These are phyloP conservation scores for Parambassis ranga DNA, from an alignment of 2,797 vertebrate genomes.

Conservation along the genomic window DNA sequence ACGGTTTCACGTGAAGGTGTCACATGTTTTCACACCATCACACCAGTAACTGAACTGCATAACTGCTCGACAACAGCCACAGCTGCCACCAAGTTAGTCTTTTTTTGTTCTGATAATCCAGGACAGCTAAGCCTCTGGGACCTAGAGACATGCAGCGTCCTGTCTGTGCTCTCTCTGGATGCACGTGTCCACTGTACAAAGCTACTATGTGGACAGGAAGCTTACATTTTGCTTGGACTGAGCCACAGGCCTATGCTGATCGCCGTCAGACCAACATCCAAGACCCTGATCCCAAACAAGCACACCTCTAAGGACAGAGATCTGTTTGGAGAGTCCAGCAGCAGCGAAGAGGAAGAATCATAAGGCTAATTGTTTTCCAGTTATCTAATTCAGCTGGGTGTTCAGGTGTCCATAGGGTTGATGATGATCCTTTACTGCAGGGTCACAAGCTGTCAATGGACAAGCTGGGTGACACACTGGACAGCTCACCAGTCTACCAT, in stretches of 20 bases:
- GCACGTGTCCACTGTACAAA: slow-evolving; percentile 59
- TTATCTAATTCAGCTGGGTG: no score
- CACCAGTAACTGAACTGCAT: no score
- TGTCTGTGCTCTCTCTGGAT: slow-evolving; percentile 67
- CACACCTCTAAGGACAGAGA: slow-evolving; percentile 19
- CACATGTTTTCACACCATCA: slow-evolving; percentile 10
- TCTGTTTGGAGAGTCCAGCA: slow-evolving; percentile 70
- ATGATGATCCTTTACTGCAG: no score
- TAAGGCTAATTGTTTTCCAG: no score
- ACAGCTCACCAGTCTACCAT: no score
- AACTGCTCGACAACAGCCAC: no score
- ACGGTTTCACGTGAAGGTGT: not conserved
- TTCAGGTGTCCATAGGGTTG: no score
- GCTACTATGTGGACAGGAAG: not conserved
- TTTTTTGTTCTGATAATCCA: slow-evolving; percentile 30
- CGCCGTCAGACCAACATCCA: slow-evolving; percentile 41
- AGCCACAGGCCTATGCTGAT: slow-evolving; percentile 67
- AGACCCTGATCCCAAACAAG: slow-evolving; percentile 8
- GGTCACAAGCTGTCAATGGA: no score
- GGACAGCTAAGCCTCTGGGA: slow-evolving; percentile 69
- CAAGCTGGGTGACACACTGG: no score
- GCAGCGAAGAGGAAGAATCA: slow-evolving; percentile 79
- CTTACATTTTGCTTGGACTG: slow-evolving; percentile 35
- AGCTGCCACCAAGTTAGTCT: no score
- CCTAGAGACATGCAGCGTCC: slow-evolving; percentile 54